These are phyloP conservation scores for Diceros bicornis DNA, from an alignment of 2,797 vertebrate species.

Conservation along the genomic window DNA sequence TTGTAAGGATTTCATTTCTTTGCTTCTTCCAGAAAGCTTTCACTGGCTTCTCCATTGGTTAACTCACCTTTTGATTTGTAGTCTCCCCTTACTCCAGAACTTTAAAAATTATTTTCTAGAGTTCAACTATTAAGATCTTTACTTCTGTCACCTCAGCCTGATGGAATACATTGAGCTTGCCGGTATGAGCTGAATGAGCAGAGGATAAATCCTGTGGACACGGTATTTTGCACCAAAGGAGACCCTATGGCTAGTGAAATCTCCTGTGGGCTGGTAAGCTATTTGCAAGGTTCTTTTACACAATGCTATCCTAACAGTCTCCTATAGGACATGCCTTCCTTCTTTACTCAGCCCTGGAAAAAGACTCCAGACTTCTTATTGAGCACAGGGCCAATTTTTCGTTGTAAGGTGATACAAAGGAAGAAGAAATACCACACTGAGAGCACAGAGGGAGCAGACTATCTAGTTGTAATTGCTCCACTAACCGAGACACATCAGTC, in stretches of 20 bases:
- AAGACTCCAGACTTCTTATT: background rate
- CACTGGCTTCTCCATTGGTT: background rate
- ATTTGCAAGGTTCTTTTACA: background rate
- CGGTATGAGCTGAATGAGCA: background rate
- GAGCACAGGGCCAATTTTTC: background rate
- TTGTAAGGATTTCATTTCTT: background rate
- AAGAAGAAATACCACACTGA: background rate
- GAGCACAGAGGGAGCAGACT: background rate
- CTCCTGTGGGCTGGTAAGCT: background rate
- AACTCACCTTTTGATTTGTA: background rate
- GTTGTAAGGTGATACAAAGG: background rate
- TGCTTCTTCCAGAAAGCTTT: background rate
- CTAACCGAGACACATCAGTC: background rate
- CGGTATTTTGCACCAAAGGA: background rate
- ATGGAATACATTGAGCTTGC: background rate
- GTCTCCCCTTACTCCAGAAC: background rate
- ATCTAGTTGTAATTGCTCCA: background rate
- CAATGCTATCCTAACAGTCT: background rate
- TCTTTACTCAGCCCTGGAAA: background rate
- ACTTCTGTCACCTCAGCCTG: background rate
- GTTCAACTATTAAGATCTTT: background rate
- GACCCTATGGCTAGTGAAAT: background rate
- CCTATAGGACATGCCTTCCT: background rate
- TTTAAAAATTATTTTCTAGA: background rate
- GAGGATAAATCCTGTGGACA: background rate